Conservation (phyloP, 2,113 vertebrate genomes). For the Theristicus caerulescens region DNA sequence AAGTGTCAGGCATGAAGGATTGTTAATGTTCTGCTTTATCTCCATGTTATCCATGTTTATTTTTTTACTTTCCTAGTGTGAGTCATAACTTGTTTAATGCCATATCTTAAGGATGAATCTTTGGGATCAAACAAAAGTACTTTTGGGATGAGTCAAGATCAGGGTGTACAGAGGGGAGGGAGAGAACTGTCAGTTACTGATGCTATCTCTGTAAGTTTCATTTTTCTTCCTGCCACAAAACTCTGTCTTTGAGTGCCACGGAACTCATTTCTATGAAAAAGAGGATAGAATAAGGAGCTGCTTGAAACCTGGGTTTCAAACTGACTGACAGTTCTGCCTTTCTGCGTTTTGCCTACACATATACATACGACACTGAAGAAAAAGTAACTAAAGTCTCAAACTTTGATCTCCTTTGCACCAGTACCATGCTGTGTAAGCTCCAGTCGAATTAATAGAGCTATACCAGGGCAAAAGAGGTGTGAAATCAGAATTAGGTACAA, state of each 20-base stretch:
- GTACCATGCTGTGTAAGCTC: background rate
- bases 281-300: background rate
- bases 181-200: background rate
- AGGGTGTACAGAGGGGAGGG: background rate
- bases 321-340: background rate
- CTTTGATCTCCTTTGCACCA: background rate
- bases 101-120: slow-evolving; percentile 24
- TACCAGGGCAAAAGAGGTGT: background rate
- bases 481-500: background rate
- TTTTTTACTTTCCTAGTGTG: slow-evolving; percentile 22
- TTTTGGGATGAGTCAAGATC: slow-evolving; percentile 23
- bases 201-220: background rate
- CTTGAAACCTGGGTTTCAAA: background rate
- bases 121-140: slow-evolving; percentile 25
- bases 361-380: background rate
- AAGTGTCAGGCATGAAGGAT: slow-evolving; percentile 22
- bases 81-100: slow-evolving; percentile 29
- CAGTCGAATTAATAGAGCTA: background rate
- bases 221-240: slow-evolving; percentile 1
- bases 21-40: slow-evolving; percentile 48
- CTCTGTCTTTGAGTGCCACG: background rate
- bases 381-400: background rate
- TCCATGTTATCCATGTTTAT: slow-evolving; percentile 32
- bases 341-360: background rate
- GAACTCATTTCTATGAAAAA: background rate